Evolutionary conservation across 2,888 invertebrate genomes (phyloP).

Genomic region (Gisinianus flammeolus): DNA sequence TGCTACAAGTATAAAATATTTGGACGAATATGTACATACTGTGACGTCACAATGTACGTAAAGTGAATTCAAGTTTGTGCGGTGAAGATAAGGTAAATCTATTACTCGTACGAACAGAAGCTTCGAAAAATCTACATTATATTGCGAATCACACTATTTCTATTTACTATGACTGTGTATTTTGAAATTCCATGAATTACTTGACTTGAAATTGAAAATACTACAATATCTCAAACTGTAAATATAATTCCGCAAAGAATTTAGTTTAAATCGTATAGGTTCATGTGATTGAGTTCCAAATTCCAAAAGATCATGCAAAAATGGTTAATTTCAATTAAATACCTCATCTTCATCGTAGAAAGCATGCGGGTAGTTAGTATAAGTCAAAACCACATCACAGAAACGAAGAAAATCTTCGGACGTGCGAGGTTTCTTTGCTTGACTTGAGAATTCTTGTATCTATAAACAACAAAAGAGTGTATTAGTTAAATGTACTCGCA

Average conservation of each 20-base stretch:
- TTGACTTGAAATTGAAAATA: background rate
- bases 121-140: too few species aligned
- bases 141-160: too few species aligned
- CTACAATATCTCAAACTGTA: background rate
- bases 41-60: too few species aligned
- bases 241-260: background rate
- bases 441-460: conserved; percentile 31
- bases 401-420: conserved; percentile 50
- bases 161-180: too few species aligned
- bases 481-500: background rate
- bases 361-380: conserved; percentile 54
- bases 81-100: too few species aligned
- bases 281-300: too few species aligned
- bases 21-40: too few species aligned
- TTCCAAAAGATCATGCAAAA: too few species aligned
- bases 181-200: background rate
- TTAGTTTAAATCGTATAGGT: background rate
- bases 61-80: too few species aligned
- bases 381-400: conserved; percentile 55
- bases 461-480: conserved; percentile 1
- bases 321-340: too few species aligned
- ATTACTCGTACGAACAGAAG: too few species aligned
- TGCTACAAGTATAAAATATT: too few species aligned
- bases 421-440: conserved; percentile 33
- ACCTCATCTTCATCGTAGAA: conserved; percentile 45